Evolutionary conservation across 2,888 invertebrate species (phyloP).

Genomic region (Drosophila mulleri): DNA sequence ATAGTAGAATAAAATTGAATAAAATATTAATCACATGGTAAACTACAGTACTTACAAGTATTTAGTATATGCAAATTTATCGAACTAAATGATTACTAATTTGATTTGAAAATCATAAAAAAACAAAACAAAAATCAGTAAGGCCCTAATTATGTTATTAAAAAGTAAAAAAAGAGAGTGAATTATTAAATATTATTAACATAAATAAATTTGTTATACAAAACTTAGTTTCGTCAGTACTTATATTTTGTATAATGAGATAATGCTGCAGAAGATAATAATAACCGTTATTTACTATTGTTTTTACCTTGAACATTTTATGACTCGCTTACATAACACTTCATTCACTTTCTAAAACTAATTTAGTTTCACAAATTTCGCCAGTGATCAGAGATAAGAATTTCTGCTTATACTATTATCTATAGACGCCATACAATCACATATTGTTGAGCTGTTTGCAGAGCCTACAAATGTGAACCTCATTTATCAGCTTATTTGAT

Average conservation of each 20-base stretch:
- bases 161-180: too few species aligned
- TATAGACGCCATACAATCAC: constrained; percentile 6
- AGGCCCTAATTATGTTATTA: too few species aligned
- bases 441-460: constrained; percentile 5
- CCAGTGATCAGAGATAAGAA: constrained; percentile 14
- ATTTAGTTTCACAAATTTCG: background rate
- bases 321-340: background rate
- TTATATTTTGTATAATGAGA: too few species aligned
- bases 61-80: too few species aligned
- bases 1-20: constrained; percentile 1
- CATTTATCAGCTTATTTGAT: constrained; percentile 9
- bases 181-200: too few species aligned
- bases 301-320: background rate
- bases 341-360: constrained; percentile 5
- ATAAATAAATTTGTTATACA: too few species aligned
- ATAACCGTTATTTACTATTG: background rate
- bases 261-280: too few species aligned
- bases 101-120: too few species aligned
- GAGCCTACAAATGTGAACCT: constrained; percentile 3
- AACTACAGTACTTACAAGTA: background rate
- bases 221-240: background rate
- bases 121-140: too few species aligned
- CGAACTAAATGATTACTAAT: background rate
- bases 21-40: background rate
- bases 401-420: background rate